Evolutionary conservation across 2,888 invertebrate genomes (phyloP).

Genomic region (Unio delphinus): DNA sequence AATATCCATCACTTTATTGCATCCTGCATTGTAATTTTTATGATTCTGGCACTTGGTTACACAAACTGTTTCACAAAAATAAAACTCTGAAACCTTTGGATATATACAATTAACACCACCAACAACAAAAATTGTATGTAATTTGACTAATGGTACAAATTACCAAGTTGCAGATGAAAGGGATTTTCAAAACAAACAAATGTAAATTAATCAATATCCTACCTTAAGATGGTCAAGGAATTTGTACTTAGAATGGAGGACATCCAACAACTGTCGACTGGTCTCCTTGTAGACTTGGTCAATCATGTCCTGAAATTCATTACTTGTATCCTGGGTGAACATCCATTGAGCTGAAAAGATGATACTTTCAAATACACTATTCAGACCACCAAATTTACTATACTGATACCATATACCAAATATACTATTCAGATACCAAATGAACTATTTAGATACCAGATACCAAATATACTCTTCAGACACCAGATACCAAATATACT

Average conservation of each 20-base stretch:
- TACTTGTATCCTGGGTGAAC: conserved; percentile 79
- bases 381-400: too few relatives aligned
- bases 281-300: conserved; percentile 89
- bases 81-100: too few relatives aligned
- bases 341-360: conserved; percentile 73
- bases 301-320: conserved; percentile 85
- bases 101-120: not conserved
- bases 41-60: too few relatives aligned
- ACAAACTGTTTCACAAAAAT: too few relatives aligned
- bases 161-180: not conserved
- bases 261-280: conserved; percentile 87
- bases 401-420: too few relatives aligned
- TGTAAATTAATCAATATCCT: not conserved
- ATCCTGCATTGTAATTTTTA: too few relatives aligned
- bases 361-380: not conserved
- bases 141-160: not conserved
- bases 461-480: too few relatives aligned
- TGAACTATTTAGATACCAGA: too few relatives aligned
- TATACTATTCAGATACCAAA: too few relatives aligned
- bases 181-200: not conserved
- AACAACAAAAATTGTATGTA: not conserved
- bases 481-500: too few relatives aligned
- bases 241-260: conserved; percentile 89
- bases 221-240: conserved; percentile 86
- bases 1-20: too few relatives aligned